Conservation (phyloP, 2,888 invertebrate species). For the Bimastos eiseni region DNA sequence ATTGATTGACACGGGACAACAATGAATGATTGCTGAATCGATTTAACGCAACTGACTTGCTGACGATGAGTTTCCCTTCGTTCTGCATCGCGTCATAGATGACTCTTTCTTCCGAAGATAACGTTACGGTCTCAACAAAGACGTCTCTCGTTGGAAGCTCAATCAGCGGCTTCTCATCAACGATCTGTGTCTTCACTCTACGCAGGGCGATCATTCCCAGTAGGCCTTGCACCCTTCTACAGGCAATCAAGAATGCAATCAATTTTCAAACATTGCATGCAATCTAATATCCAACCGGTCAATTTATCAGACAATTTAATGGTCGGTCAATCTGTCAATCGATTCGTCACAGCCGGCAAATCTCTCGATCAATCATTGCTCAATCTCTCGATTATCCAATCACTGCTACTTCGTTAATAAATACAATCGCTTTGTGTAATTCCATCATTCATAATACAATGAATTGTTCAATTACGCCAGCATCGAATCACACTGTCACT, state of each 20-base stretch:
- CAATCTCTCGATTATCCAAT: too few relatives aligned
- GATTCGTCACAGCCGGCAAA: too few relatives aligned
- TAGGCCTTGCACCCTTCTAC: constrained; percentile 47
- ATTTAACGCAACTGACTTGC: constrained; percentile 43
- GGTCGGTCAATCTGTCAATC: too few relatives aligned
- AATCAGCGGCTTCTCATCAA: constrained; percentile 58
- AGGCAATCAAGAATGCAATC: not conserved
- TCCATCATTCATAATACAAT: too few relatives aligned
- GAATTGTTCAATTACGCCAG: too few relatives aligned
- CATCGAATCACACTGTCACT: too few relatives aligned
- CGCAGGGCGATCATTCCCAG: constrained; percentile 48
- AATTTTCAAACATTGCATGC: not conserved
- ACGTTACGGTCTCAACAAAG: constrained; percentile 51
- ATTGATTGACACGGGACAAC: not conserved
- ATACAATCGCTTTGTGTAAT: too few relatives aligned
- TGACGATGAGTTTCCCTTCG: constrained; percentile 48
- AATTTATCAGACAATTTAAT: too few relatives aligned
- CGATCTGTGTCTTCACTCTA: constrained; percentile 48
- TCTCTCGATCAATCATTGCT: too few relatives aligned
- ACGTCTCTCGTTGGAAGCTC: constrained; percentile 51
- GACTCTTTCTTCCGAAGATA: constrained; percentile 54
- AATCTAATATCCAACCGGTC: not conserved
- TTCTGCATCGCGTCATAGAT: constrained; percentile 54
- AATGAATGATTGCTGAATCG: not conserved
- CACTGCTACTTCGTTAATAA: too few relatives aligned